These are phyloP conservation scores for Dione juno DNA, from an alignment of 2,888 invertebrate genomes.

Conservation along the genomic window DNA sequence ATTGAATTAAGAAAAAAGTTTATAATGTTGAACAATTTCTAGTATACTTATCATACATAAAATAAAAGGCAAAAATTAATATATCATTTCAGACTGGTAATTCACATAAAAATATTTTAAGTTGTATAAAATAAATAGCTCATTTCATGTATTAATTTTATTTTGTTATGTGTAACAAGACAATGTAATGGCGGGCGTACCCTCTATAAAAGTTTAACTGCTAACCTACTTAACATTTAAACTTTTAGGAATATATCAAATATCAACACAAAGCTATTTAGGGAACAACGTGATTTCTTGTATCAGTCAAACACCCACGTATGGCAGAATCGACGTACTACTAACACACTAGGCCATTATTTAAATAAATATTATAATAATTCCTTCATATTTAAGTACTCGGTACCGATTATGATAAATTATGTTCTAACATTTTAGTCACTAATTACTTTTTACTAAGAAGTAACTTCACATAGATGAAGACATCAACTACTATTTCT, in stretches of 20 bases:
- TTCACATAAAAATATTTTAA: background rate
- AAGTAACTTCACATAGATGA: background rate
- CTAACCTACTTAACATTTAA: slow-evolving; percentile 74
- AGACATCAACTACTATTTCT: slow-evolving; percentile 14
- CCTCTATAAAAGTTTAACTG: slow-evolving; percentile 55
- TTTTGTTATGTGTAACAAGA: slow-evolving; percentile 60
- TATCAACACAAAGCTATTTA: slow-evolving; percentile 62
- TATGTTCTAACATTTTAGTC: background rate
- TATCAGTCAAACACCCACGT: slow-evolving; percentile 33
- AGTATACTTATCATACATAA: background rate
- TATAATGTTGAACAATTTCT: background rate
- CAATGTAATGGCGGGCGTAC: slow-evolving; percentile 50
- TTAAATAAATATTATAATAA: slow-evolving; percentile 19
- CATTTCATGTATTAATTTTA: slow-evolving; percentile 49
- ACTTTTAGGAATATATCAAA: slow-evolving; percentile 70
- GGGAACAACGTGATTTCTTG: slow-evolving; percentile 46
- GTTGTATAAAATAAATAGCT: slow-evolving; percentile 36
- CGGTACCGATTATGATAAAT: slow-evolving; percentile 24
- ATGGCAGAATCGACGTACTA: slow-evolving; percentile 15
- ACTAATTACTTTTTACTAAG: background rate
- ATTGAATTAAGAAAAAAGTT: no score
- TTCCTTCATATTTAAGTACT: slow-evolving; percentile 36
- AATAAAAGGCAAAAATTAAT: background rate
- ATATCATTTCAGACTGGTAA: background rate
- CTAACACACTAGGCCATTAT: slow-evolving; percentile 16